A percentile compares a stretch with the other conserved stretches of the same genome.
phyloP scores from a whole-genome alignment of 2,113 vertebrate species.

The Chaetops frenatus region DNA sequence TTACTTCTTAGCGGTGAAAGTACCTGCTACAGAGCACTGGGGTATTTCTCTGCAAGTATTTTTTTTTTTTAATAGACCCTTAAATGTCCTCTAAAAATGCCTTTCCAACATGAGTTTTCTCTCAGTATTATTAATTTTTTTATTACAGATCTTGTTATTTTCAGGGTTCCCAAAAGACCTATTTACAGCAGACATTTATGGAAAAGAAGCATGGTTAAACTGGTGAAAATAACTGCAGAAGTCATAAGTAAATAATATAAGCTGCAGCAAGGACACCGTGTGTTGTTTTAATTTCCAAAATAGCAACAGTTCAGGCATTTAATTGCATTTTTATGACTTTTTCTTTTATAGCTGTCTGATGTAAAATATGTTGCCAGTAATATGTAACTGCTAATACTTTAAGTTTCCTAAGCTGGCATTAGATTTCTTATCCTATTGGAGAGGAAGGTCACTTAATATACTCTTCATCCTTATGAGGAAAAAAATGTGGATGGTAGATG shows the following conservation, averaged over 20 bases:
- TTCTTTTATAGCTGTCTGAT: constrained; percentile 61
- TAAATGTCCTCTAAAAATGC: constrained; percentile 61
- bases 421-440: constrained; percentile 45
- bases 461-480: neutral
- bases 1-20: neutral
- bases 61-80: constrained; percentile 6
- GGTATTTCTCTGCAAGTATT: neutral
- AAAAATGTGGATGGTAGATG: neutral
- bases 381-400: constrained; percentile 70
- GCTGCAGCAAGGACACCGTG: constrained; percentile 61
- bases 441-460: neutral
- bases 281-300: constrained; percentile 76
- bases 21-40: neutral
- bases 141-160: constrained; percentile 79
- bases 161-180: constrained; percentile 71
- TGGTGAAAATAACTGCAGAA: constrained; percentile 72
- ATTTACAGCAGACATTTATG: constrained; percentile 76
- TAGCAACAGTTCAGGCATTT: constrained; percentile 76
- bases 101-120: constrained; percentile 64
- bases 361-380: constrained; percentile 74
- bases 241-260: constrained; percentile 71
- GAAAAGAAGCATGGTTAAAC: constrained; percentile 76
- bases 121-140: constrained; percentile 79
- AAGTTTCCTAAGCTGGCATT: constrained; percentile 51
- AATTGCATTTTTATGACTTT: constrained; percentile 74